These are phyloP conservation scores for Tachysurus fulvidraco DNA, from an alignment of 2,113 vertebrate species.

Conservation along the genomic window DNA sequence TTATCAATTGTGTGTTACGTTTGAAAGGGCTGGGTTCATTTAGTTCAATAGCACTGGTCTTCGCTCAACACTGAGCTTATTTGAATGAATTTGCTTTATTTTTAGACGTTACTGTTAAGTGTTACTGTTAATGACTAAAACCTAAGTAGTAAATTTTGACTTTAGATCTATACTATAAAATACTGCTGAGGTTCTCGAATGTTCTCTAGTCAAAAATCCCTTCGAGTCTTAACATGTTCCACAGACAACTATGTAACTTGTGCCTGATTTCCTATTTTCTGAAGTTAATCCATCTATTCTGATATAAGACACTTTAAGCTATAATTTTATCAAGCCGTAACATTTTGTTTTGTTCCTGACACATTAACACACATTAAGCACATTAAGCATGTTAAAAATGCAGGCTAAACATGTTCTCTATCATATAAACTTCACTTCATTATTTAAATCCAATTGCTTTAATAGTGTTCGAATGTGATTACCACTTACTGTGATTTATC, in stretches of 20 bases:
- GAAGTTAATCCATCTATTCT: background rate
- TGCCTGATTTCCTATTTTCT: background rate
- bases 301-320: background rate
- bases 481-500: background rate
- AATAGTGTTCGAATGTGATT: background rate
- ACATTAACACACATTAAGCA: too few species aligned
- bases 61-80: background rate
- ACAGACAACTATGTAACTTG: background rate
- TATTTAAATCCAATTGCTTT: background rate
- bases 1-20: background rate
- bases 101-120: background rate
- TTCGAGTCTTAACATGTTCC: background rate
- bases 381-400: too few species aligned
- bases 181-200: background rate
- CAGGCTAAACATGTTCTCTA: background rate
- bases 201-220: background rate
- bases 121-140: background rate
- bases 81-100: background rate
- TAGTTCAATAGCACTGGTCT: background rate
- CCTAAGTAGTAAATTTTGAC: background rate
- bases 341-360: background rate
- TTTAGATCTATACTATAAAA: background rate
- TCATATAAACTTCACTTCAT: background rate
- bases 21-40: constrained; percentile 1
- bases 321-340: background rate